These are phyloP conservation scores for Montipora foliosa DNA, from an alignment of 64 coral and sea anemone genomes.

Conservation along the genomic window DNA sequence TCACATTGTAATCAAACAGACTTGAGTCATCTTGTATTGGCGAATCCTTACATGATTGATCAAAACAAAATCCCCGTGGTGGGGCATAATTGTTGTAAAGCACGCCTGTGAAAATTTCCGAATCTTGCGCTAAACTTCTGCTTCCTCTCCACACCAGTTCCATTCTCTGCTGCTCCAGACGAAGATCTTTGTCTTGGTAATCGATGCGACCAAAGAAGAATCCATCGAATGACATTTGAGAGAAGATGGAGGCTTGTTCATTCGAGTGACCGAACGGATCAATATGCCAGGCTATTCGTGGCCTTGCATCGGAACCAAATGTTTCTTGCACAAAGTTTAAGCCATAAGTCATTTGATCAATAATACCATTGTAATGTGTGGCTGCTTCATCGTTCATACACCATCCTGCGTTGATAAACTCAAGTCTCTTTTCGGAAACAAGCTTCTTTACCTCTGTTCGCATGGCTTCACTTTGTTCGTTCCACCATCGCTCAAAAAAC, in stretches of 20 bases:
- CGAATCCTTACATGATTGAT: slow-evolving; percentile 41
- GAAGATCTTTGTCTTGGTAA: slow-evolving; percentile 46
- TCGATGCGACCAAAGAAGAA: slow-evolving; percentile 74
- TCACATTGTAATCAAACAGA: slow-evolving; percentile 48
- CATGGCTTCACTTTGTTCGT: slow-evolving; percentile 50
- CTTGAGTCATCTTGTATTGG: slow-evolving; percentile 67
- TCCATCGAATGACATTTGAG: slow-evolving; percentile 80
- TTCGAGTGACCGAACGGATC: slow-evolving; percentile 78
- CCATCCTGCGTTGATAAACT: slow-evolving; percentile 79
- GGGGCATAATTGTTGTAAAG: slow-evolving; percentile 58
- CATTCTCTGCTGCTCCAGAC: slow-evolving; percentile 67
- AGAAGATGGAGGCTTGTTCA: slow-evolving; percentile 72
- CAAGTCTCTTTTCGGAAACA: slow-evolving; percentile 40
- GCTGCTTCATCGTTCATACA: slow-evolving; percentile 80
- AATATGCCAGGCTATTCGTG: slow-evolving; percentile 73
- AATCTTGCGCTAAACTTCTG: slow-evolving; percentile 62
- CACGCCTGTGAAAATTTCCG: slow-evolving; percentile 67
- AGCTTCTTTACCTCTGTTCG: slow-evolving; percentile 50
- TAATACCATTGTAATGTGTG: slow-evolving; percentile 75
- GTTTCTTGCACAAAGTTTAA: slow-evolving; percentile 68
- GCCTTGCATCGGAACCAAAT: slow-evolving; percentile 71
- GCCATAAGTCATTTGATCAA: slow-evolving; percentile 79
- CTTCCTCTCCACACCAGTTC: slow-evolving; percentile 76
- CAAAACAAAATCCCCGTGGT: slow-evolving; percentile 64
- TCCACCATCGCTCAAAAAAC: slow-evolving; percentile 78